Evolutionary conservation across 2,797 vertebrate species (phyloP), one percentile per base, ranked within the genome.

Genomic region (Cirrhinus mrigala): DNA sequence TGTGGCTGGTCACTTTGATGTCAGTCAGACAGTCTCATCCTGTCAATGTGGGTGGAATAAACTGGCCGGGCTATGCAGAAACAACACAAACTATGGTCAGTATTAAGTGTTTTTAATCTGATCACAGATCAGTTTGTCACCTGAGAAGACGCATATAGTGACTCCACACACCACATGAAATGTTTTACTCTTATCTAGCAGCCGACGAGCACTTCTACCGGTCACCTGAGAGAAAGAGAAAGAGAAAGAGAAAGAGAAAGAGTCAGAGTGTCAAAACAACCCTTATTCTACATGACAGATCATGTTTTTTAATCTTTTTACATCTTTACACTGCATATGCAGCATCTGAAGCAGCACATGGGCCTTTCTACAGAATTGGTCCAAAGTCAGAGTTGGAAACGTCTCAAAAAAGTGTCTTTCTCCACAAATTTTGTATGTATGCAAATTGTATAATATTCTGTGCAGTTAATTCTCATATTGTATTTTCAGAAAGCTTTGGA

Each of bases 161-260:
- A 97, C 88, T 60, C 98, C 98, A 85, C 98, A 99, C 0, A 95
- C 95, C 89, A 98, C 96, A 6, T 99, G 98, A 87, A 99, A 98
- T 76, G 96, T 96, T 94, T 97, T 98, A 90, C 96, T 97, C 93
- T 98, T 98, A 93, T 99, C 97, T 83, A 99, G 88, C 60, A 99
- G 91, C 86, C 98, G 95, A 87, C 98, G 96, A 8, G 96, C 96
- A 92, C 95, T 97, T 91, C 96, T 97, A 92, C 95, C 96, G 71
- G 96, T 94, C 89, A 99, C 94, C 98, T 99, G 93, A 20, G 86
- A 92, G 87, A 87, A 88, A 79, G 12, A 79, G 6, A 69, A 6
- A 76, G 40, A 22, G 33, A 37, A 46, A 46, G 8, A 44, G 40
- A 44, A 66, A 62, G 33, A 74, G 37, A 52, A 48, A 44, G 0